Evolutionary conservation across 2,113 vertebrate genomes (phyloP), one percentile per base, ranked within the genome.

Genomic region (Strix uralensis): DNA sequence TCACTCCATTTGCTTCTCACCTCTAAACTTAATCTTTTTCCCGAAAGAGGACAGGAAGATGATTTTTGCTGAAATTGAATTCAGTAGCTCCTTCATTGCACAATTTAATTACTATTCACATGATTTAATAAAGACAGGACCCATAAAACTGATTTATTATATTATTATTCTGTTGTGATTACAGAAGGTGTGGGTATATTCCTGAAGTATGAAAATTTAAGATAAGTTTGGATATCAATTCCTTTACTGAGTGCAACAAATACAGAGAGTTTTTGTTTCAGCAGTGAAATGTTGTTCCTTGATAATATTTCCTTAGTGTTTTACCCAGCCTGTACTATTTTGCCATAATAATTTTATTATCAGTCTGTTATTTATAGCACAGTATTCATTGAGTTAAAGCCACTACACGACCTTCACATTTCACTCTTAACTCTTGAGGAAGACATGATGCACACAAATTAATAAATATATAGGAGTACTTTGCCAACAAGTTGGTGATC

Each of bases 31-130:
- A 59, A 86, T 90, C 12, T 88, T 93, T 88, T 86, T 49, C 13
- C 63, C 1, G 3, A 67, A 94, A 95, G 66, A 82, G 58, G 55
- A 85, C n/a, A 51, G 38, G 15, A 94, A 40, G 75, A 92, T 54
- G 81, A 92, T 94, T 97, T 97, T 90, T 86, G 8, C 34, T 84
- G 72, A 91, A 96, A 96, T 79, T 86, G 16, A 94, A 90, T 87
- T 83, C 92, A 89, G 36, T 71, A 61, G 44, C 38, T 95, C 70
- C 86, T 81, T 95, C 91, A 58, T 57, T 94, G 65, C 55, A 91
- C 65, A 93, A 65, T 93, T 97, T 96, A 96, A 97, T 96, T 97
- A 94, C 52, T 93, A 74, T 87, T 83, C 67, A 80, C 30, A 79
- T 95, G 92, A 95, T 96, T 96, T 96, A 94, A 96, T 89, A 79